A percentile compares a stretch with the other conserved stretches of the same genome.
Conservation (phyloP, 1,140 invertebrate genomes). For the Thaumetopoea pityocampa region DNA sequence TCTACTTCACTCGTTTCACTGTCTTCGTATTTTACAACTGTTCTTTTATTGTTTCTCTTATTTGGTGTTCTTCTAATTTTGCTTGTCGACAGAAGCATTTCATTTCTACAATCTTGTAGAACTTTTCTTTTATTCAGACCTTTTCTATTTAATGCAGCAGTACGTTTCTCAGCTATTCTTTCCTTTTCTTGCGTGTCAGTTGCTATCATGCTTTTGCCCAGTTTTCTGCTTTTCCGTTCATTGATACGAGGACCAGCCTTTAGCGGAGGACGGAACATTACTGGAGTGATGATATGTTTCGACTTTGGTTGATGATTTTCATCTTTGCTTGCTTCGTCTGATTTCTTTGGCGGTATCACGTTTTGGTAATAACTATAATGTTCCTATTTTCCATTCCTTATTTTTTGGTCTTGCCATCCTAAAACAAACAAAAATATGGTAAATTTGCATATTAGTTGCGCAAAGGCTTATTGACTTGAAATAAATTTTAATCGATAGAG, state of each 20-base stretch:
- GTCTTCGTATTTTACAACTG: conserved; percentile 6
- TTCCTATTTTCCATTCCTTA: neutral
- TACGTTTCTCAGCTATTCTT: conserved; percentile 7
- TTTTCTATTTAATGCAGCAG: conserved; percentile 7
- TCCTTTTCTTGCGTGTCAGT: conserved; percentile 13
- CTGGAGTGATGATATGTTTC: conserved; percentile 7
- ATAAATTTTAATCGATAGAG: no score
- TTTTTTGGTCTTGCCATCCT: conserved; percentile 2
- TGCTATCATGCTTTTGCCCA: conserved; percentile 9
- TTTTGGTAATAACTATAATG: conserved; percentile 2
- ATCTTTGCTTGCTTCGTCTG: conserved; percentile 7
- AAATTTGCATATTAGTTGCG: no score
- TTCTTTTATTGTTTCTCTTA: conserved; percentile 8
- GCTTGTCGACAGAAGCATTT: conserved; percentile 5
- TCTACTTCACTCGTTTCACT: conserved; percentile 7
- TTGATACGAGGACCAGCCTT: conserved; percentile 7
- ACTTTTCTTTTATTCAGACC: conserved; percentile 4
- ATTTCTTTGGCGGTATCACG: conserved; percentile 8
- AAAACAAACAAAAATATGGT: conserved; percentile 10
- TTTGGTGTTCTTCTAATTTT: conserved; percentile 6
- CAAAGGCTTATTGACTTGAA: no score
- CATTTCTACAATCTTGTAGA: conserved; percentile 5
- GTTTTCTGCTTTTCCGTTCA: conserved; percentile 4
- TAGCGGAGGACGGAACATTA: conserved; percentile 1
- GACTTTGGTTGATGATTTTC: conserved; percentile 10